Base-by-base conservation (phyloP, 2,113 vertebrate genomes). In the Gopherus flavomarginatus region DNA sequence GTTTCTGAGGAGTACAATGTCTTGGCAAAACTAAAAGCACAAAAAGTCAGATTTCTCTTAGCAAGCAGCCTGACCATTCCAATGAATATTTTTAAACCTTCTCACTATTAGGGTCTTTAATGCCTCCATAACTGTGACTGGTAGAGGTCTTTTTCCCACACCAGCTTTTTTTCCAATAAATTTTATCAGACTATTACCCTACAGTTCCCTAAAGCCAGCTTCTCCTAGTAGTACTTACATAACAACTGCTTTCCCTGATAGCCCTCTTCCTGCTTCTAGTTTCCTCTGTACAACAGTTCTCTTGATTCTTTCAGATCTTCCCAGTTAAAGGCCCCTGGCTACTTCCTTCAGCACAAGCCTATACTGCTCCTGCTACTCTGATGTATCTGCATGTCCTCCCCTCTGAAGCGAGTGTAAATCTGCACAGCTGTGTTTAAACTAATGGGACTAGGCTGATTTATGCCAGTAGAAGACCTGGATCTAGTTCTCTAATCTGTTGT, bases 21-120 rank as follows among this genome's bases (percentile, higher is more conserved):
- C 96, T 97, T 97, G 95, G 94, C 95, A 96, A 90, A 96, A 96
- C 92, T 95, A 95, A 91, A 97, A 97, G 92, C 89, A 90, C 65
- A 3, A 79, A 87, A 92, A 96, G 96, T 95, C 91, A 81, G 86
- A 91, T 94, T 96, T 96, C 90, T 97, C 90, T 92, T 86, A 6
- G 87, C 96, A 97, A 94, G 96, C 95, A 97, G 96, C 96, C 96
- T 96, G 95, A 96, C 95, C 93, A 89, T 87, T 79, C 94, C 0
- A 0, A 94, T 56, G 90, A 92, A 83, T 96, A 94, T 96, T 97
- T 97, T 96, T 94, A 88, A 94, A 96, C 93, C 83, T 79, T n/a
- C 42, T 96, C 1, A 0, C 80, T 94, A 93, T 96, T 96, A 96
- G 95, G 92, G 95, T 92, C 93, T 96, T 91, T 96, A 94, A 96